phyloP scores from a whole-genome alignment of 2,797 vertebrate species.

The Limosa lapponica region DNA sequence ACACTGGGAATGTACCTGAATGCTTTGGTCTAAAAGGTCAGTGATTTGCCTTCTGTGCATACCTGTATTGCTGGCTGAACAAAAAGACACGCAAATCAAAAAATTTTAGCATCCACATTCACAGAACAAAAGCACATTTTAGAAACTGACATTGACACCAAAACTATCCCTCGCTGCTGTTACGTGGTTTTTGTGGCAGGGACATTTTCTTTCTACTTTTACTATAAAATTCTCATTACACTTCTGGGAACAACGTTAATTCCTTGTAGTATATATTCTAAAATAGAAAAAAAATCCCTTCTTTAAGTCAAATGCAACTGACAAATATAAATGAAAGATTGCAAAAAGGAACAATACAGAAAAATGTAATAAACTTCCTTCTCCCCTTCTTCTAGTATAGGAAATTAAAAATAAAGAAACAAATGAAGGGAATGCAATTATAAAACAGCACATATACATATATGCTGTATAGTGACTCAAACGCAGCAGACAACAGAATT shows the following conservation, averaged over 20 bases:
- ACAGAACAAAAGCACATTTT: neutral
- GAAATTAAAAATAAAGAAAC: conserved; percentile 36
- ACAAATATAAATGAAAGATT: conserved; percentile 27
- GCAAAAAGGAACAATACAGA: neutral
- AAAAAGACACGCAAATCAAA: neutral
- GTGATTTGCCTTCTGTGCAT: conserved; percentile 93
- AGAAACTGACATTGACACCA: neutral
- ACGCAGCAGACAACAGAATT: neutral
- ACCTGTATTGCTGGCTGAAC: conserved; percentile 87
- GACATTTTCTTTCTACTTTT: neutral
- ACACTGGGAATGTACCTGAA: conserved; percentile 94
- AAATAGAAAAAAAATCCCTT: neutral
- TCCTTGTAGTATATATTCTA: neutral
- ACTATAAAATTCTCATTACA: neutral
- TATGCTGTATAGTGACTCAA: neutral
- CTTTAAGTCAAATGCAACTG: neutral
- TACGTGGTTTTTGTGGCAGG: neutral
- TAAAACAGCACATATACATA: neutral
- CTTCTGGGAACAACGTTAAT: neutral
- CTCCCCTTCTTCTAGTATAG: neutral
- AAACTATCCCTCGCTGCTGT: neutral
- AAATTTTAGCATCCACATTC: neutral
- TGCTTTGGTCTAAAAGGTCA: conserved; percentile 96
- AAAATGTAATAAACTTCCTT: neutral
- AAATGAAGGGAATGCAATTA: neutral